phyloP scores from a whole-genome alignment of 2,888 invertebrate genomes.

The Therioaphis trifolii region DNA sequence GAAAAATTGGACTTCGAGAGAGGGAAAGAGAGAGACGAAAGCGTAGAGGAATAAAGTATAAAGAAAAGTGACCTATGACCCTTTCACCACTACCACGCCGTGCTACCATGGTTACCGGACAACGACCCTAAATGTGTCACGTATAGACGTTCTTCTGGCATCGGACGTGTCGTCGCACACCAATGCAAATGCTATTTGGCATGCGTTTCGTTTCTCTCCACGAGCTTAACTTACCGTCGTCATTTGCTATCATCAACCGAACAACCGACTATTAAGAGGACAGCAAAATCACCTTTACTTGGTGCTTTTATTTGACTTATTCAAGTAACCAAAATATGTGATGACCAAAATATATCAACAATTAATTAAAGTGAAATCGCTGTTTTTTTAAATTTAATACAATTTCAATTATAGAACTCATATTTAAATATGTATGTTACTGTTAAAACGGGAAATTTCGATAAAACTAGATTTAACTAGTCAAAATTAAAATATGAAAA shows the following conservation, averaged over 20 bases:
- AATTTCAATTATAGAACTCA: no score
- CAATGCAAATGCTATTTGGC: slow-evolving; percentile 17
- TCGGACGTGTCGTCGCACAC: slow-evolving; percentile 26
- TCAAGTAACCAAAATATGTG: no score
- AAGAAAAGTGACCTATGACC: slow-evolving; percentile 40
- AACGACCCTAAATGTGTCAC: slow-evolving; percentile 43
- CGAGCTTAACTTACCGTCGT: background rate
- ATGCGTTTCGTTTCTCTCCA: background rate
- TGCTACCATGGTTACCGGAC: slow-evolving; percentile 39
- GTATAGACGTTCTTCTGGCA: slow-evolving; percentile 21
- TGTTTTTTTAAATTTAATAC: no score
- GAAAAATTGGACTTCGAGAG: slow-evolving; percentile 61
- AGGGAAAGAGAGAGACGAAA: slow-evolving; percentile 42
- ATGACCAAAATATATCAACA: no score
- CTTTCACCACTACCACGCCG: background rate
- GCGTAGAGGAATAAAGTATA: slow-evolving; percentile 56
- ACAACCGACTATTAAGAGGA: background rate
- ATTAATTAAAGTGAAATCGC: no score
- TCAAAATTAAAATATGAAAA: no score
- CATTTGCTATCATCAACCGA: background rate
- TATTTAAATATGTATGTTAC: no score
- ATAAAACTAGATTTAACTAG: no score
- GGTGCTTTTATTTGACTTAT: no score
- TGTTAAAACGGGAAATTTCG: no score
- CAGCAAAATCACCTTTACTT: background rate